Evolutionary conservation across 64 coral and sea anemone species (phyloP), one percentile per base, ranked within the genome.

Genomic region (Montipora efflorescens): DNA sequence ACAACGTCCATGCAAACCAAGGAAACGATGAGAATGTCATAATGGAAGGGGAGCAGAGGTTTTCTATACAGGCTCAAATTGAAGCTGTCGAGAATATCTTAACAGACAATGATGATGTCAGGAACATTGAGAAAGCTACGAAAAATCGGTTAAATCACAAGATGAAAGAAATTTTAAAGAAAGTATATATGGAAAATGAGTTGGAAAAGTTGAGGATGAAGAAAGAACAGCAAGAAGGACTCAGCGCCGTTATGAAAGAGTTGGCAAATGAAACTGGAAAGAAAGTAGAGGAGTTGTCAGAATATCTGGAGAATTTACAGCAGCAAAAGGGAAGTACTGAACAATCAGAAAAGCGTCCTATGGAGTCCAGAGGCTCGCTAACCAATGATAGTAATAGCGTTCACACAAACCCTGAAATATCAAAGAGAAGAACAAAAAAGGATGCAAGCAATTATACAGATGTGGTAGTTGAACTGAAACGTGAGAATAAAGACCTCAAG

Each of bases 161-260:
- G 59, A 48, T 97, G 20, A 91, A 52, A 80, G 79, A 89, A 15
- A 11, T 83, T 14, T 70, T 97, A 0, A 79, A 92, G 46, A 76
- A 59, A 52, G 66, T 67, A 0, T 76, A 92, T 46, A 92, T 67
- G 80, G 62, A 68, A 14, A 83, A 92, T 75, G 87, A 95, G 16
- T 66, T 97, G 4, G 93, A 94, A 12, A 91, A 92, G 19, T 49
- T 97, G 7, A 69, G 89, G 64, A 21, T 74, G 55, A 68, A 89
- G 57, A 10, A 91, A 71, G 77, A 79, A 22, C 72, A 89, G 16
- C 67, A 94, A 64, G 47, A 92, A 57, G 89, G 82, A 74, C 76
- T 89, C 80, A 92, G 81, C 19, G 53, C 87, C 2, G 58, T 74
- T 51, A 76, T 95, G 13, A 81, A 95, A 48, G 93, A 97, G 69